phyloP scores from a whole-genome alignment of 2,888 invertebrate species.

The Troides oblongomaculatus region DNA sequence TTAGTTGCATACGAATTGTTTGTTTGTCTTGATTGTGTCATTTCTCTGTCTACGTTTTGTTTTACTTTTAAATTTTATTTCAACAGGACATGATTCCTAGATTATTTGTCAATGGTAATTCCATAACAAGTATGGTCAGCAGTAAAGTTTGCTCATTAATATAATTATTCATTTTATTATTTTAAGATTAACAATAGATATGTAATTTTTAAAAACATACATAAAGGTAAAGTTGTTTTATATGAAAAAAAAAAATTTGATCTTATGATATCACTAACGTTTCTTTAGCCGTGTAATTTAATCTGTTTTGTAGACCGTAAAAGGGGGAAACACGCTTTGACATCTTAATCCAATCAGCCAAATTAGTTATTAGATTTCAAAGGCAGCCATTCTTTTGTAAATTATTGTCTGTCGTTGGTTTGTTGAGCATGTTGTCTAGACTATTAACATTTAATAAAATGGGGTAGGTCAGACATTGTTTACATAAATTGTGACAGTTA shows the following conservation, averaged over 20 bases:
- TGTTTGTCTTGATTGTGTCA: constrained; percentile 61
- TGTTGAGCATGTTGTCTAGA: constrained; percentile 45
- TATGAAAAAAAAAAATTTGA: neutral
- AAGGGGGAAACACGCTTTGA: constrained; percentile 60
- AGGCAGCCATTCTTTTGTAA: constrained; percentile 51
- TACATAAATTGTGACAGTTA: constrained; percentile 20
- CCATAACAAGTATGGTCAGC: constrained; percentile 19
- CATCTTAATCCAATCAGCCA: constrained; percentile 76
- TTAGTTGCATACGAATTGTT: constrained; percentile 72
- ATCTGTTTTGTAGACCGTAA: constrained; percentile 72
- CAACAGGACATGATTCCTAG: constrained; percentile 28
- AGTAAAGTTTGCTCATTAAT: neutral
- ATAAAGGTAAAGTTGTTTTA: neutral
- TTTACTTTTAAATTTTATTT: constrained; percentile 44
- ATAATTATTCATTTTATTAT: neutral
- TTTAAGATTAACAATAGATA: too few relatives aligned
- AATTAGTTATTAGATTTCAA: constrained; percentile 66
- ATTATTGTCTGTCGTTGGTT: constrained; percentile 56
- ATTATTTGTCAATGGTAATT: constrained; percentile 31
- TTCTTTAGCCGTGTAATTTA: constrained; percentile 45
- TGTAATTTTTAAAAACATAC: neutral
- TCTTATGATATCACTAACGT: constrained; percentile 50
- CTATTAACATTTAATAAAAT: constrained; percentile 64
- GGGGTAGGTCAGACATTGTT: constrained; percentile 57
- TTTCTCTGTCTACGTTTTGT: constrained; percentile 42